Base-by-base conservation (phyloP, 1,140 invertebrate genomes). In the Yoshiicerus persimilis region DNA sequence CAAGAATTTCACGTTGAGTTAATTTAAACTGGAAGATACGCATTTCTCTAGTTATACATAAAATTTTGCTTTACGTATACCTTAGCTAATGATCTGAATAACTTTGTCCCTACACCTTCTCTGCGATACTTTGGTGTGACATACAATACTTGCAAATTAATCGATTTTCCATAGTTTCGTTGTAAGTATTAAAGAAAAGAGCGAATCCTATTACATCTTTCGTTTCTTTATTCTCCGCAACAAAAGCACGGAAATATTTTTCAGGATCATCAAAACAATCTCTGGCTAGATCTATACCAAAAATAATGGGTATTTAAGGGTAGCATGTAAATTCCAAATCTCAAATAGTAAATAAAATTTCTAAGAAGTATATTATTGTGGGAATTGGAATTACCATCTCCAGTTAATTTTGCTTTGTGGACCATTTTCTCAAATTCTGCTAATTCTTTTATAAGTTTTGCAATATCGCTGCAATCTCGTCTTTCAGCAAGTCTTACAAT, bases 141-240 rank as follows among this genome's bases (percentile, higher is more conserved):
- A 92, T 96, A 98, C 36, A 98, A 91, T 92, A 98, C 97, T 92
- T 98, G 97, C 32, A 97, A 92, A 92, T 96, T 95, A 89, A 97
- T 93, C 0, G 94, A 93, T 91, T 94, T 95, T 23, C 96, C 96
- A 90, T 94, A 91, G 95, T 96, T 0, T 96, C 96, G 2, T 96
- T 96, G 92, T 97, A 97, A 3, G 93, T 94, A 36, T 94, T 94
- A 91, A 95, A 97, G 92, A 95, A 97, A 16, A 97, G 90, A 0
- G 95, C 93, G 93, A 96, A 97, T 1, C 96, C 96, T 16, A 91
- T 64, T 62, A 96, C 87, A 39, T 25, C 27, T 2, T 39, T 92
- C 91, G 32, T 85, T 39, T 66, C 30, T 16, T 34, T 85, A 32
- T 92, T 30, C 91, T 94, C 94, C 20, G 95, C 96, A 36, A 97